Evolutionary conservation across 2,113 vertebrate genomes (phyloP).

Genomic region (Equus przewalskii): DNA sequence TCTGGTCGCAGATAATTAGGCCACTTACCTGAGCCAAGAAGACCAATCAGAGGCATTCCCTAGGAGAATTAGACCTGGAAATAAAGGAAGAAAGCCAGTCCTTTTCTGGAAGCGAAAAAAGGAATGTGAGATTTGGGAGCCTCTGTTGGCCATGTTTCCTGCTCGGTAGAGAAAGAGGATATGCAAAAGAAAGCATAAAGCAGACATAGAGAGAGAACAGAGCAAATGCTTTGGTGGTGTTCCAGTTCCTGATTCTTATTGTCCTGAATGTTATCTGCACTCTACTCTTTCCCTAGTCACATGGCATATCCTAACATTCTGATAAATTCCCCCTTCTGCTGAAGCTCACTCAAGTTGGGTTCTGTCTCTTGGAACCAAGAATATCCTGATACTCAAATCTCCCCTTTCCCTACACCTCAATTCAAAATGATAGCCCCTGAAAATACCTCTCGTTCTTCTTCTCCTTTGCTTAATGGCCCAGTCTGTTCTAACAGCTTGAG

Average conservation of each 20-base stretch:
- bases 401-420: not conserved
- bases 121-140: not conserved
- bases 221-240: not conserved
- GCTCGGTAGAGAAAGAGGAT: not conserved
- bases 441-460: not conserved
- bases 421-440: not conserved
- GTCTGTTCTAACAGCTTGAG: constrained; percentile 42
- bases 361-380: not conserved
- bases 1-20: not conserved
- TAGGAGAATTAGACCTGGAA: not conserved
- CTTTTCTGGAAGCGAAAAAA: not conserved
- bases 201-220: not conserved
- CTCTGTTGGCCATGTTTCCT: not conserved
- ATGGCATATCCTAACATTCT: not conserved
- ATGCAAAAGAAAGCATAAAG: not conserved
- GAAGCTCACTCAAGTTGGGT: not conserved
- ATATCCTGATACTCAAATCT: not conserved
- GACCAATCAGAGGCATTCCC: not conserved
- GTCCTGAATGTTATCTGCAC: rapidly evolving
- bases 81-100: not conserved
- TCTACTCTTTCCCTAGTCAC: not conserved
- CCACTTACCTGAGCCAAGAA: not conserved
- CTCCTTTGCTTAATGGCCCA: not conserved
- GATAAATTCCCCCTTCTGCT: not conserved
- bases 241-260: not conserved